Base-by-base conservation (phyloP, 2,797 vertebrate genomes). In the Characodon lateralis region DNA sequence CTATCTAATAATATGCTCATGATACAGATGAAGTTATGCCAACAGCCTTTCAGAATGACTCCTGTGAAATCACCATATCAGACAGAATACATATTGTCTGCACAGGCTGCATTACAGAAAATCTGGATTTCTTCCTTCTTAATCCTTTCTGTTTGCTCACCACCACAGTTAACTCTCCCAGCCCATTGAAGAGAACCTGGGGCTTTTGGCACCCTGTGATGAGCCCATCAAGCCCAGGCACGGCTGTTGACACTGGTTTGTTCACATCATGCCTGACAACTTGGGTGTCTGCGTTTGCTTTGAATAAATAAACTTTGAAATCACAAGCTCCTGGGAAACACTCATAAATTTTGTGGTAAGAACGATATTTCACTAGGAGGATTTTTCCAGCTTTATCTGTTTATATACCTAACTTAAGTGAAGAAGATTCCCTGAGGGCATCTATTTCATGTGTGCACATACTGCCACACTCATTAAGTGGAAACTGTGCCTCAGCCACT, bases 281-380 rank as follows among this genome's bases (percentile, higher is more conserved):
- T 87, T 79, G 77, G 66, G 72, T 41, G 66, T 89, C 80, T 88
- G 74, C 83, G 78, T 89, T 88, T 31, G 39, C 73, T 77, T 78
- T 78, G 84, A 91, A 93, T 88, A 90, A 91, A 89, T 91, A 90
- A 92, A 93, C 87, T 66, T 79, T 89, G 69, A 87, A 91, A 92
- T 90, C 82, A 85, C 79, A 88, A 83, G 77, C 83, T 77, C 81
- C 83, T 77, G 59, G 76, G 85, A 91, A 92, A 88, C 74, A 78
- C 83, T 73, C 84, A 72, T 89, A 88, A 87, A 90, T 90, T 81
- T 83, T 35, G 41, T 82, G 88, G 85, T 84, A 81, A 82, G 85
- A 76, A 83, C 80, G 61, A 87, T 88, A 82, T 86, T 88, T 66
- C 74, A 76, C 72, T 63, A 77, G 86, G 86, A 89, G 78, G 81